Base-by-base conservation (phyloP, 2,888 invertebrate genomes). In the Eucera pruinosa region DNA sequence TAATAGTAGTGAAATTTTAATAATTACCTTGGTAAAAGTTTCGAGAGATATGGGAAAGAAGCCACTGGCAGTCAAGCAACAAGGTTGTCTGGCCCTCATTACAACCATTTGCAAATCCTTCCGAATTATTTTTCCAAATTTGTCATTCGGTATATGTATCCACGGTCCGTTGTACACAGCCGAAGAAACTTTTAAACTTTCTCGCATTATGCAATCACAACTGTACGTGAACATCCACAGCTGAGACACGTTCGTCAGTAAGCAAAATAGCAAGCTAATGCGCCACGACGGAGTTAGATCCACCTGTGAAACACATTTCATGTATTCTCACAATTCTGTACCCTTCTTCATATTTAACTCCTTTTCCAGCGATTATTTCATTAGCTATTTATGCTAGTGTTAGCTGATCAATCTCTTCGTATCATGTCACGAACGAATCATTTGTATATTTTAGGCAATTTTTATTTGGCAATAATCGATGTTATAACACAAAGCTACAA, bases 61-160 rank as follows among this genome's bases (percentile, higher is more conserved):
- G 18, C 77, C 69, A 11, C 45, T 47, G 1, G 77, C 83, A 0
- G 83, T 81, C 1, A 83, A 2, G 15, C 39, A 54, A 13, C 62
- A 85, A 1, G 82, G 65, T 9, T 67, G 76, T 20, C 25, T 41
- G 2, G 83, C 57, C 41, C 86, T 76, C 39, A 75, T 58, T n/a
- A 83, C 66, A 6, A 84, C 20, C 9, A 87, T n/a, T 11, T 60
- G 50, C 3, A 87, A 13, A 55, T 81, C 79, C 20, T 62, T 78
- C 5, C 75, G 54, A 2, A 85, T 13, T 6, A 36, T 54, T 11
- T 11, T 71, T 2, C 80, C 62, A 23, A 27, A 27, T 18, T 39
- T 43, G 13, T 55, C 60, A 50, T 43, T 62, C 13, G 55, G 23
- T 13, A 74, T 11, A 6, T 48, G 3, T 0, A n/a, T 13, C 72